Conservation (phyloP, 2,888 invertebrate genomes). For the Diadegma fenestrale region DNA sequence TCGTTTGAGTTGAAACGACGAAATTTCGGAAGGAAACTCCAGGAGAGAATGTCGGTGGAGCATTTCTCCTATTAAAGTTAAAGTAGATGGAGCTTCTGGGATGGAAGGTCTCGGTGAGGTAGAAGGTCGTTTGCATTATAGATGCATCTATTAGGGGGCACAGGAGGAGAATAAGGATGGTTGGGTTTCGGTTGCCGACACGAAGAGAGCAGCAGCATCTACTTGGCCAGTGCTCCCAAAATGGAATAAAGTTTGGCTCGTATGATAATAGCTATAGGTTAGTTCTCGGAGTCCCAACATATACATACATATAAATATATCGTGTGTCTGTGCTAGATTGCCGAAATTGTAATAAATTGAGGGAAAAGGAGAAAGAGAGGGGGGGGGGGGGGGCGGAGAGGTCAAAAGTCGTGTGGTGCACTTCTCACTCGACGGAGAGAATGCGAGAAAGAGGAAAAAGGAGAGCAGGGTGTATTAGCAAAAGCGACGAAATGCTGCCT, state of each 20-base stretch:
- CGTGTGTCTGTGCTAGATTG: conserved; percentile 4
- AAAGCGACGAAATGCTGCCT: conserved; percentile 14
- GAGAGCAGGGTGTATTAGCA: conserved; percentile 44
- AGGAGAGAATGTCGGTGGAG: conserved; percentile 25
- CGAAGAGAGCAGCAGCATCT: conserved; percentile 23
- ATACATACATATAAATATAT: neutral
- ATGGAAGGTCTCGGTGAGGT: conserved; percentile 20
- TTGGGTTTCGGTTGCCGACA: conserved; percentile 16
- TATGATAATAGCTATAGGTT: conserved; percentile 32
- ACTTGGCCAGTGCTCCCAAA: conserved; percentile 5
- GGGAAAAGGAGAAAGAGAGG: conserved; percentile 8
- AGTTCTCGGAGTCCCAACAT: neutral
- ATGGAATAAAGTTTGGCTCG: conserved; percentile 50
- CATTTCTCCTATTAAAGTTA: conserved; percentile 46
- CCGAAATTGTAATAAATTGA: conserved; percentile 61
- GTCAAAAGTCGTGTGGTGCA: neutral
- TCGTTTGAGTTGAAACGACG: conserved; percentile 32
- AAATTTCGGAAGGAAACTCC: conserved; percentile 21
- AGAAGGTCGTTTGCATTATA: conserved; percentile 61
- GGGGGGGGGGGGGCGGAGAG: neutral
- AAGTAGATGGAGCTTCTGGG: conserved; percentile 33
- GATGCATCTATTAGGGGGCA: conserved; percentile 62
- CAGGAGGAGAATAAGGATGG: conserved; percentile 17
- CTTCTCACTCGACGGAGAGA: conserved; percentile 1
- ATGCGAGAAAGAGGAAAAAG: neutral